phyloP scores from a whole-genome alignment of 2,113 vertebrate species.

The Platichthys flesus region DNA sequence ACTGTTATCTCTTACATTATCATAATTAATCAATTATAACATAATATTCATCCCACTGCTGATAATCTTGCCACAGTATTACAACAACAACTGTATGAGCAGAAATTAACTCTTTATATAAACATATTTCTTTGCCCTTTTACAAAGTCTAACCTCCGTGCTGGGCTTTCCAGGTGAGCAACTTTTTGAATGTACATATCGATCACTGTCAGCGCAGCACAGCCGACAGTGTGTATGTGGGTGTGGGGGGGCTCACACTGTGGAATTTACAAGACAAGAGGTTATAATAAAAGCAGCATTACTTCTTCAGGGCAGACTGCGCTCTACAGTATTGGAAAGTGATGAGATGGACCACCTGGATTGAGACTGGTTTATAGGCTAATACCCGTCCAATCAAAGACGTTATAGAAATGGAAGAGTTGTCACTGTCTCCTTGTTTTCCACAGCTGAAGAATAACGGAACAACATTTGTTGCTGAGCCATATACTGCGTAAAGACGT shows the following conservation, averaged over 20 bases:
- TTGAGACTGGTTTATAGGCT: too few relatives aligned
- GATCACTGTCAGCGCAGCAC: constrained; percentile 23
- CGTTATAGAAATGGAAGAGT: too few relatives aligned
- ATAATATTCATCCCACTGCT: constrained; percentile 14
- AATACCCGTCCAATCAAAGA: too few relatives aligned
- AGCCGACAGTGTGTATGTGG: not conserved
- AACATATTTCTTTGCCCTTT: too few relatives aligned
- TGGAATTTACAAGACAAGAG: not conserved
- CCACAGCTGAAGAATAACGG: too few relatives aligned
- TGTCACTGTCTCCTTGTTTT: too few relatives aligned
- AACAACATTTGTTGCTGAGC: too few relatives aligned
- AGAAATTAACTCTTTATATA: too few relatives aligned
- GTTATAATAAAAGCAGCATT: not conserved
- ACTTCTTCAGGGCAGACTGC: not conserved
- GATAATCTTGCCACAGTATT: not conserved
- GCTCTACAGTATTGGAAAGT: not conserved
- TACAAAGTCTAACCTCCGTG: constrained; percentile 1
- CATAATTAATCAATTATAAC: not conserved
- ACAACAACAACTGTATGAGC: not conserved
- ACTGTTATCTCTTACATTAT: not conserved
- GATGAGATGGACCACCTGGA: too few relatives aligned
- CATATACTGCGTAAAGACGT: not conserved
- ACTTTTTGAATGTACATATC: constrained; percentile 32
- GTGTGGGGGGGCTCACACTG: not conserved
- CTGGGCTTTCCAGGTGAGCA: constrained; percentile 20